Percentiles rank a stretch among this genome's conserved stretches.
phyloP scores from a whole-genome alignment of 2,888 invertebrate species.

The Psococerastis gibbosa region DNA sequence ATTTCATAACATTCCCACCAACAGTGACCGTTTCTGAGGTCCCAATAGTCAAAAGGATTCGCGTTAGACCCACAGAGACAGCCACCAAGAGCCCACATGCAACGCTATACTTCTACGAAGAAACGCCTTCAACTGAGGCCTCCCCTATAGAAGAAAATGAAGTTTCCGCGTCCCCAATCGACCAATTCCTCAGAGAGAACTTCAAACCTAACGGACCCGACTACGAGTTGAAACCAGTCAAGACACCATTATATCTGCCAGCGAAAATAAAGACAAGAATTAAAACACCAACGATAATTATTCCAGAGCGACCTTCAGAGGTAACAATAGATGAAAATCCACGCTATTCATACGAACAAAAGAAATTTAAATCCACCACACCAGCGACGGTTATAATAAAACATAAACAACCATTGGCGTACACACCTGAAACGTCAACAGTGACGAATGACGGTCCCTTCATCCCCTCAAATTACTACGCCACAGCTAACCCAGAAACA shows the following conservation, averaged over 20 bases:
- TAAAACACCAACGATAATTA: not conserved
- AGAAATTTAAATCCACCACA: not conserved
- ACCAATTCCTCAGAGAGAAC: not conserved
- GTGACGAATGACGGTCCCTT: not conserved
- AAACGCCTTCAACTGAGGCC: slow-evolving; percentile 22
- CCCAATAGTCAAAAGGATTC: slow-evolving; percentile 8
- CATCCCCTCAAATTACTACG: slow-evolving; percentile 29
- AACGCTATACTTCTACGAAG: slow-evolving; percentile 50
- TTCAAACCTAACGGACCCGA: not conserved
- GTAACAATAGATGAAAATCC: not conserved
- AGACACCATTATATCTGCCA: not conserved
- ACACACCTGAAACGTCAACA: too few relatives aligned
- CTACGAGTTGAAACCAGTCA: not conserved
- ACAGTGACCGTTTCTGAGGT: not conserved
- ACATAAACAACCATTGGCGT: slow-evolving; percentile 10
- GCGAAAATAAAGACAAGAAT: not conserved
- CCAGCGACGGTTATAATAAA: not conserved
- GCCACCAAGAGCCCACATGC: slow-evolving; percentile 21
- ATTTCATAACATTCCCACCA: slow-evolving; percentile 19
- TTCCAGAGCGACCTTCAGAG: not conserved
- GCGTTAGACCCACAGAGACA: not conserved
- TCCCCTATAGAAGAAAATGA: not conserved
- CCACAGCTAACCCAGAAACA: slow-evolving; percentile 27
- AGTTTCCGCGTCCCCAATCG: not conserved
- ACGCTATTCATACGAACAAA: not conserved